Base-by-base conservation (phyloP, 2,113 vertebrate species). In the Melanerpes aurifrons region DNA sequence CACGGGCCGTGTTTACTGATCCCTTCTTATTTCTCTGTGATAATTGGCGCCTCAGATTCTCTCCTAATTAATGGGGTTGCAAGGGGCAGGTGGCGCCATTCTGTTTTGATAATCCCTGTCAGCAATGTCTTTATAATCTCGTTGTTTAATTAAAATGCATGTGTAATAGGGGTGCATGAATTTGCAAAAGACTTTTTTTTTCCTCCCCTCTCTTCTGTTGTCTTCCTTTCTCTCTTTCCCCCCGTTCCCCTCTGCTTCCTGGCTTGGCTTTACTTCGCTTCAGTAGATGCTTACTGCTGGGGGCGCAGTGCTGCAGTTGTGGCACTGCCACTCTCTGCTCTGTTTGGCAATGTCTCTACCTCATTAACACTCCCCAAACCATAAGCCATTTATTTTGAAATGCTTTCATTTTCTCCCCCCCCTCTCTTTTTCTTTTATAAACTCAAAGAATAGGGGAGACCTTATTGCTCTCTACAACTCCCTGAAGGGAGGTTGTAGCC, bases 61-160 rank as follows among this genome's bases (percentile, higher is more conserved):
- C 86, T 95, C 95, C 97, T 98, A 98, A 98, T 98, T 98, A 99
- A 98, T 98, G 97, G 97, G 97, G 97, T 97, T 97, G 98, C 97
- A 97, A 92, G 98, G 98, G 98, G 97, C 98, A 99, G 98, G 98
- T 98, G 98, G 98, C 81, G 94, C 98, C 98, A 97, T 98, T 97
- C 97, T 98, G 95, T 98, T 98, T 97, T 98, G 97, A 98, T 99
- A 98, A 98, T 98, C 97, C 98, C 98, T 97, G 97, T 98, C 98
- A 98, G 98, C 97, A 97, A 91, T 92, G 97, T 97, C 98, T 98
- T 97, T 96, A 93, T 98, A 98, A 98, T 98, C 98, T 98, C 98
- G 98, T 98, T 98, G 98, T 98, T 98, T 98, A 98, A 98, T 98
- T 98, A 98, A 97, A 98, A 98, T 97, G 97, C 98, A 98, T 98